Evolutionary conservation across 2,888 invertebrate species (phyloP).

Genomic region (Drosophila putrida): DNA sequence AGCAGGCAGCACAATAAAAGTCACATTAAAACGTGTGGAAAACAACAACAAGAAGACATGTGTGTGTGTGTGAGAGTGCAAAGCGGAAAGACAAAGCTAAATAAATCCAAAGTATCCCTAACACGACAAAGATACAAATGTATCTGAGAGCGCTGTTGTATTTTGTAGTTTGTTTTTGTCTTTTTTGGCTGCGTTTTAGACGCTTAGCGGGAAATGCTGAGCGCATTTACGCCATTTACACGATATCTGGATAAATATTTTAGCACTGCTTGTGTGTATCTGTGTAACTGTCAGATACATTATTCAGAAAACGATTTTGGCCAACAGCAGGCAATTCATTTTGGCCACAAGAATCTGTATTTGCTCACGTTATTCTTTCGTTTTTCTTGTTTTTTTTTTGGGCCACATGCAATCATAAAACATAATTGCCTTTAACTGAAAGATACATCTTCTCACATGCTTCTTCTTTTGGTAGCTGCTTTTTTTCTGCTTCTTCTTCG

Average conservation of each 20-base stretch:
- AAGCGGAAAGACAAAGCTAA: conserved; percentile 27
- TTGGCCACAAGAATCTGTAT: neutral
- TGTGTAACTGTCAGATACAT: conserved; percentile 58
- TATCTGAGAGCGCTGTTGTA: conserved; percentile 30
- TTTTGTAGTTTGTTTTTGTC: conserved; percentile 2
- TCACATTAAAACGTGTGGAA: conserved; percentile 72
- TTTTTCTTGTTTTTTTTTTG: conserved; percentile 29
- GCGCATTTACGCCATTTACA: conserved; percentile 48
- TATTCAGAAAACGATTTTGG: conserved; percentile 50
- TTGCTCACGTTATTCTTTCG: conserved; percentile 1
- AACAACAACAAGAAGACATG: conserved; percentile 40
- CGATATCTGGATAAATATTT: conserved; percentile 58
- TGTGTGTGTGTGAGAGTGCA: conserved; percentile 23
- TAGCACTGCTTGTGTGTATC: conserved; percentile 24
- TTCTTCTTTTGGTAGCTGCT: neutral
- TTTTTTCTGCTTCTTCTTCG: no score
- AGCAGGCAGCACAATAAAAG: conserved; percentile 75
- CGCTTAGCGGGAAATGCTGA: conserved; percentile 35
- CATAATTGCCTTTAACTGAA: conserved; percentile 49
- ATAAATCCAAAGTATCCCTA: conserved; percentile 20
- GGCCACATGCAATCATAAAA: conserved; percentile 49
- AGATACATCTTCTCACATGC: conserved; percentile 32
- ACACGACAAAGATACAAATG: conserved; percentile 41
- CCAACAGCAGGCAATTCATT: conserved; percentile 56
- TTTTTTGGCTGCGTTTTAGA: conserved; percentile 39